phyloP scores from a whole-genome alignment of 2,888 invertebrate genomes.

The Oscheius onirici region DNA sequence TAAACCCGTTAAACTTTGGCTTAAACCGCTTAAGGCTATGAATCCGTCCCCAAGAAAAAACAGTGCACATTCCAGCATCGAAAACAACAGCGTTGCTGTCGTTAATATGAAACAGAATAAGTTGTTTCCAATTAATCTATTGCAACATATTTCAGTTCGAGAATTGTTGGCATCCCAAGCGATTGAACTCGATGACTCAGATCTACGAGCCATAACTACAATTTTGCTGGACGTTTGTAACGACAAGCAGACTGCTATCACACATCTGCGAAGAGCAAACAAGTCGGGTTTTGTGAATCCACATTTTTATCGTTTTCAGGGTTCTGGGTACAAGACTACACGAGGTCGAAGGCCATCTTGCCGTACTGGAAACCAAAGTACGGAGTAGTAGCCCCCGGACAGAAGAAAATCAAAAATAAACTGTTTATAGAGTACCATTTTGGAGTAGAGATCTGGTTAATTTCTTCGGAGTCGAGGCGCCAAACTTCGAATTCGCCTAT shows the following conservation, averaged over 20 bases:
- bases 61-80: neutral
- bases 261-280: conserved; percentile 87
- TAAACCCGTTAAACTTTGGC: neutral
- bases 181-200: conserved; percentile 72
- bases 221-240: conserved; percentile 85
- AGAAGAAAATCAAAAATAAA: neutral
- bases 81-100: conserved; percentile 50
- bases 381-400: conserved; percentile 43
- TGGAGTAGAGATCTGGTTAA: conserved; percentile 1
- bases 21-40: conserved; percentile 25
- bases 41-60: conserved; percentile 39
- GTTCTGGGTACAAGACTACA: conserved; percentile 84
- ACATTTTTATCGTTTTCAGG: conserved; percentile 73
- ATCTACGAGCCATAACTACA: conserved; percentile 82
- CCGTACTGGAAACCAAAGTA: conserved; percentile 37
- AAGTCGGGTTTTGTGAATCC: conserved; percentile 75
- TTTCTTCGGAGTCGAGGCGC: neutral
- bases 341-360: conserved; percentile 78
- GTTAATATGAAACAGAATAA: conserved; percentile 62
- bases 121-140: neutral
- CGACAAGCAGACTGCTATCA: conserved; percentile 85
- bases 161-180: conserved; percentile 55
- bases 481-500: conserved; percentile 25
- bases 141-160: conserved; percentile 39
- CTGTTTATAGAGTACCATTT: conserved; percentile 7